These are phyloP conservation scores for Anabas testudineus DNA, from an alignment of 2,797 vertebrate species.

Conservation along the genomic window DNA sequence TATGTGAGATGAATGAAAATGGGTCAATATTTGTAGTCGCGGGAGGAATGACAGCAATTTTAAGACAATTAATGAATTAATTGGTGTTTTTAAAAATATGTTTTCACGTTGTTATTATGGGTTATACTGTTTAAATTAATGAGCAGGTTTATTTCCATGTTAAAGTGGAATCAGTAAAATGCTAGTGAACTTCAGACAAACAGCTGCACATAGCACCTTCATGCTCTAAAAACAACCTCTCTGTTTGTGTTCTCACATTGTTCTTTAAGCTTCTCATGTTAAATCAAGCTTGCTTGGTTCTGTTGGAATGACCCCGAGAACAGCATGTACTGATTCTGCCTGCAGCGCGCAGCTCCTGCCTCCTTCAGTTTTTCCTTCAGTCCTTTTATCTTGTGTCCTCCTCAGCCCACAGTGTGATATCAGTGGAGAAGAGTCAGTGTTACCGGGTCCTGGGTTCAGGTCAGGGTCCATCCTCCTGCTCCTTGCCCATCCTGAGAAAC, in stretches of 20 bases:
- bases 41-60: no score
- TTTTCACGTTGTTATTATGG: no score
- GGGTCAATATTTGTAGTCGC: no score
- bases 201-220: neutral
- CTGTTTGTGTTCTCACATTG: neutral
- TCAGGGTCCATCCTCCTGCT: conserved; percentile 81
- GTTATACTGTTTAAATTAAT: no score
- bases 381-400: conserved; percentile 6
- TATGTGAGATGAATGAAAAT: no score
- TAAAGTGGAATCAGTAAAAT: no score
- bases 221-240: no score
- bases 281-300: conserved; percentile 21
- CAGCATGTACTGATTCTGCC: conserved; percentile 57
- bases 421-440: conserved; percentile 92
- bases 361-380: neutral
- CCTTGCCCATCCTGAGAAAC: conserved; percentile 89
- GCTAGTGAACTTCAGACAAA: no score
- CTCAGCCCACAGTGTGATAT: conserved; percentile 89
- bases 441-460: conserved; percentile 86
- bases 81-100: no score
- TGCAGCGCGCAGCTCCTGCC: conserved; percentile 8
- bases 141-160: no score
- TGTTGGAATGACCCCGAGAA: neutral
- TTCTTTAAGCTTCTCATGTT: neutral
- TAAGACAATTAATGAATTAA: no score